These are phyloP conservation scores for Oxyteleia sp. DNA, from an alignment of 2,888 invertebrate genomes.

Conservation along the genomic window DNA sequence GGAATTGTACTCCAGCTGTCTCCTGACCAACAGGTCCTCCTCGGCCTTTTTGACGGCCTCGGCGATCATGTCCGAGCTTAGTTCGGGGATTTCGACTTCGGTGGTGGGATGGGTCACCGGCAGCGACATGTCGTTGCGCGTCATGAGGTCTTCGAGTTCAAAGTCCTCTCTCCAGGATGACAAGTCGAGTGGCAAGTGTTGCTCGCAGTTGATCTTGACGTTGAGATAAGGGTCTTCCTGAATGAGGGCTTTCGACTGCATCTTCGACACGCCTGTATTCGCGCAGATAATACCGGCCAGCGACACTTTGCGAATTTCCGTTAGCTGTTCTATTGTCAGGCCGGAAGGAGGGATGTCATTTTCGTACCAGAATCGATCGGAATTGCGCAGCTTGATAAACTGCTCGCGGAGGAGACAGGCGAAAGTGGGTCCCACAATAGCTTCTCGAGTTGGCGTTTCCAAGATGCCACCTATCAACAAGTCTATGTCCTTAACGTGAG, in stretches of 20 bases:
- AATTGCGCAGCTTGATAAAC: slow-evolving; percentile 93
- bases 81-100: slow-evolving; percentile 88
- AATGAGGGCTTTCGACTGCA: slow-evolving; percentile 96
- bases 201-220: slow-evolving; percentile 91
- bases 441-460: slow-evolving; percentile 93
- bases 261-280: slow-evolving; percentile 90
- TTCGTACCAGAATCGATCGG: slow-evolving; percentile 98
- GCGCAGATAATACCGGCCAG: slow-evolving; percentile 94
- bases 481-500: slow-evolving; percentile 93
- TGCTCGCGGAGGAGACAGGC: slow-evolving; percentile 95
- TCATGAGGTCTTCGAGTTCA: slow-evolving; percentile 76
- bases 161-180: slow-evolving; percentile 91
- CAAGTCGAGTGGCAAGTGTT: slow-evolving; percentile 91
- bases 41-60: slow-evolving; percentile 94
- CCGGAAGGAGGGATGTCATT: slow-evolving; percentile 97
- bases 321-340: slow-evolving; percentile 92
- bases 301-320: slow-evolving; percentile 93
- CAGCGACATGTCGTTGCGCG: slow-evolving; percentile 81
- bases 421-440: slow-evolving; percentile 95
- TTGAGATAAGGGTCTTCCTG: slow-evolving; percentile 95
- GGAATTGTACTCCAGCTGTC: slow-evolving; percentile 93
- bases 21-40: slow-evolving; percentile 92
- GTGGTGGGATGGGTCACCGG: slow-evolving; percentile 27
- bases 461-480: slow-evolving; percentile 94
- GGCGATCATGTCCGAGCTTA: slow-evolving; percentile 92